Base-by-base conservation (phyloP, 2,888 invertebrate genomes). In the Pediacus dermestoides region DNA sequence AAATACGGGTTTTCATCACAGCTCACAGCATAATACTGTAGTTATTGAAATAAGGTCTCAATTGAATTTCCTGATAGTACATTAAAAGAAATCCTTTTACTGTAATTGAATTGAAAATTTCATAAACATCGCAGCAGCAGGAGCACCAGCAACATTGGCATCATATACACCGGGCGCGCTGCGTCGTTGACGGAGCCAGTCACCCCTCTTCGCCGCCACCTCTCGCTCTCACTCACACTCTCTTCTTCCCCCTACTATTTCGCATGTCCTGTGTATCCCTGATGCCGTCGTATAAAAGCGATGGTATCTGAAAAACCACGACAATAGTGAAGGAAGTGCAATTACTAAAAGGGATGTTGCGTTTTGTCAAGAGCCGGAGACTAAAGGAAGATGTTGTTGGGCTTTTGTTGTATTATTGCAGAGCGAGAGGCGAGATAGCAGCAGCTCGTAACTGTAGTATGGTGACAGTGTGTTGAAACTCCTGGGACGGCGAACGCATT, bases 271-370 rank as follows among this genome's bases (percentile, higher is more conserved):
- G n/a, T n/a, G 39, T 33, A 35, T 42, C 12, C 12, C 12, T 26
- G 18, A 21, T 36, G 41, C 25, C 15, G 38, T 36, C 30, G 33
- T 30, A 41, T 37, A 47, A 41, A 44, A 38, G 39, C 33, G 44
- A 46, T 43, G 30, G 27, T 48, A 48, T 48, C 48, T 30, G 40
- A 42, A 49, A 46, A 48, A 44, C 42, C 40, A 31, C 39, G 33
- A 49, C 43, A 44, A 45, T 44, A 39, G 44, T 23, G 30, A 30
- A 39, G 44, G 44, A 52, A 49, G 45, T 46, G 48, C 50, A 47
- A 52, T 54, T 50, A 49, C 42, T 42, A 40, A 44, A 18, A 48
- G 40, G 46, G 48, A 50, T 45, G 49, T 50, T 44, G 44, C 44
- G 46, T 49, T 54, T 50, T 49, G 47, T 48, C 44, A 40, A 34